Conservation (phyloP, 2,797 vertebrate genomes). For the Xenops minutus region DNA sequence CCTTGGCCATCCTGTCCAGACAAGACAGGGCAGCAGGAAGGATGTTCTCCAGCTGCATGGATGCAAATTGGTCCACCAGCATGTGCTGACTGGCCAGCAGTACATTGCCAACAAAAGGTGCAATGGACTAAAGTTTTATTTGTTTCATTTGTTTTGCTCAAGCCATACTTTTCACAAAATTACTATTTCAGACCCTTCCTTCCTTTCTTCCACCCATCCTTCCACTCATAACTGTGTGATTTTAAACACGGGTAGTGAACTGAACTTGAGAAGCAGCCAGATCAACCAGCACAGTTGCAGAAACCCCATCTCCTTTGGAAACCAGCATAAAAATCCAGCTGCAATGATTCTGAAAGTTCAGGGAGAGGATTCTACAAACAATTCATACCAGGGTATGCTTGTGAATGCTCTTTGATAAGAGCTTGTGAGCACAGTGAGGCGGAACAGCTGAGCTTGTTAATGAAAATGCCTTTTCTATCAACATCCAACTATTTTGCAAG, state of each 20-base stretch:
- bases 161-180: background rate
- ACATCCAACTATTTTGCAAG: background rate
- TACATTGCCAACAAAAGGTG: background rate
- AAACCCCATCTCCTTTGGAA: background rate
- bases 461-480: background rate
- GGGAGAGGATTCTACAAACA: background rate
- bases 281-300: background rate
- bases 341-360: background rate
- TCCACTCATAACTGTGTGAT: background rate
- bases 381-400: background rate
- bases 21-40: rapidly evolving
- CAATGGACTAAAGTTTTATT: background rate
- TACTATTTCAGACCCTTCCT: background rate
- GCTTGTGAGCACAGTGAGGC: background rate
- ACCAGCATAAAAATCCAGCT: background rate
- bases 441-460: conserved; percentile 8
- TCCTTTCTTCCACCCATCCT: background rate
- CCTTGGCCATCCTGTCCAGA: background rate
- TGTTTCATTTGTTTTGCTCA: background rate
- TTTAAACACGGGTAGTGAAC: background rate
- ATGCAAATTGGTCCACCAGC: background rate
- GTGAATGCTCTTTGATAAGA: conserved; percentile 5
- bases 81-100: background rate
- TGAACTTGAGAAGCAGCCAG: background rate
- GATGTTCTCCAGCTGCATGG: background rate